These are phyloP conservation scores for Ianthella basta DNA, from an alignment of 37 sponge, comb jelly and placozoan species.

Conservation along the genomic window DNA sequence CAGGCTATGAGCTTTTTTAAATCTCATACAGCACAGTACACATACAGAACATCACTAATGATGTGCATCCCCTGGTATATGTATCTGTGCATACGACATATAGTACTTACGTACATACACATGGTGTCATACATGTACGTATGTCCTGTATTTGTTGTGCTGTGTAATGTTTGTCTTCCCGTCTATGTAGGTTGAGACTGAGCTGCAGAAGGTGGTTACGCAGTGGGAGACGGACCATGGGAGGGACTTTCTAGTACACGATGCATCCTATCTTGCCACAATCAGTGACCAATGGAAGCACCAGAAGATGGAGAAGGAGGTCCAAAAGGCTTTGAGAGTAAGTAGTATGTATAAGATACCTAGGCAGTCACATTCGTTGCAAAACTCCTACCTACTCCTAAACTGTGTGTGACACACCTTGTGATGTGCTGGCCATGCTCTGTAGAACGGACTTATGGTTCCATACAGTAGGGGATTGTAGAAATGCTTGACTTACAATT, in stretches of 20 bases:
- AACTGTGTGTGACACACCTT: too few species aligned
- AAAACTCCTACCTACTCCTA: neutral
- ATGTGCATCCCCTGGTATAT: too few species aligned
- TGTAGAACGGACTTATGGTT: too few species aligned
- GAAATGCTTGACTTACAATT: too few species aligned
- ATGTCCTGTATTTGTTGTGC: too few species aligned
- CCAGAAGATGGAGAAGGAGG: conserved; percentile 40
- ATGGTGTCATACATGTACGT: neutral
- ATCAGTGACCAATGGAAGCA: conserved; percentile 61
- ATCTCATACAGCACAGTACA: too few species aligned
- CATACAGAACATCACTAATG: too few species aligned
- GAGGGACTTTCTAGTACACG: conserved; percentile 53
- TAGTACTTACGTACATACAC: too few species aligned
- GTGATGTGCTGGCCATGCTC: too few species aligned
- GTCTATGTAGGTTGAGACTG: conserved; percentile 51
- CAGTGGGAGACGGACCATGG: conserved; percentile 74
- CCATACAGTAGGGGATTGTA: too few species aligned
- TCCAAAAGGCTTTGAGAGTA: conserved; percentile 66
- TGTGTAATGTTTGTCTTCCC: neutral
- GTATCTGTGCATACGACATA: too few species aligned
- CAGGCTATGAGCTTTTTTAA: too few species aligned
- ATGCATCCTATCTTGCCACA: conserved; percentile 68
- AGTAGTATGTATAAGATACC: neutral
- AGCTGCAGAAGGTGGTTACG: conserved; percentile 43
- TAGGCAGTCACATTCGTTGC: neutral